Evolutionary conservation across 2,797 vertebrate species (phyloP), one percentile per base, ranked within the genome.

Genomic region (Sciurus vulgaris): DNA sequence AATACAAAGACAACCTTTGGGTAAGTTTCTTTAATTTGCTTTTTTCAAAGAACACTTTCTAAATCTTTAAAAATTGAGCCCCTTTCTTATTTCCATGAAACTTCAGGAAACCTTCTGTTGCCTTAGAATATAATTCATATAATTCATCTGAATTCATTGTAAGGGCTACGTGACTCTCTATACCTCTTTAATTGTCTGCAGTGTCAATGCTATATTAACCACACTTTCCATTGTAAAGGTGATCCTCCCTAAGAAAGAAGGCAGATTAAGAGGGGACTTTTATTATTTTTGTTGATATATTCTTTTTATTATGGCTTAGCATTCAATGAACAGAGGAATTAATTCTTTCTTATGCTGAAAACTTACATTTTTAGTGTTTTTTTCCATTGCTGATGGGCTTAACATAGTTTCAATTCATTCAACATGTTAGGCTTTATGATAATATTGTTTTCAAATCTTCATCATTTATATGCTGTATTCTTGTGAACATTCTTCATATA

Each of bases 1-100:
- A 90, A 87, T 87, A 70, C 65, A 91, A 86, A 95, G 28, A 49
- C 20, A 78, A 61, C 22, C 67, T 94, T 41, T 86, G 0, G 49
- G 4, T 77, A 79, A 89, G 93, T 77, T 89, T 89, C 15, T 14
- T 3, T 84, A 30, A 81, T 77, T 86, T 91, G 87, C 18, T 73
- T 94, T 95, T 83, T 13, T 84, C 13, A 87, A 87, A 24, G 15
- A 28, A 2, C 38, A 87, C n/a, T 76, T 3, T 59, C 10, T 91
- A 92, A 11, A 15, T 77, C 17, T 82, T 47, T 7, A 13, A 47
- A 20, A 54, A 65, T 69, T 22, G 88, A 81, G 8, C 1, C 8
- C 38, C 17, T 91, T 82, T 28, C 26, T 89, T 20, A 38, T 63
- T 84, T 79, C 13, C 3, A 33, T 30, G 73, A 76, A 74, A 28